Conservation (phyloP, 2,113 vertebrate species). For the Dipodomys spectabilis region DNA sequence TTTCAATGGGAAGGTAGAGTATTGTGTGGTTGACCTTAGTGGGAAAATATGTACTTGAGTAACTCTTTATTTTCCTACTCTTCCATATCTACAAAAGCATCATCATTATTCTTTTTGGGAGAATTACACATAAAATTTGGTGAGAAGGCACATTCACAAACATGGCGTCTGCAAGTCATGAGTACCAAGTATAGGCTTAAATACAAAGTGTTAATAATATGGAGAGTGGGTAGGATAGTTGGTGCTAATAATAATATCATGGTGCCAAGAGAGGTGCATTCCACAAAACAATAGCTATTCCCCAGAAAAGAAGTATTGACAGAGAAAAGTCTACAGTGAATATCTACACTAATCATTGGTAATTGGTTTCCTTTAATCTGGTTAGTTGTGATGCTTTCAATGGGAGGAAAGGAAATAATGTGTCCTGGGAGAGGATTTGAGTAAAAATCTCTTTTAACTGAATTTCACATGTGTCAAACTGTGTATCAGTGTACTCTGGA, state of each 20-base stretch:
- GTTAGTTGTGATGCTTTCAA: constrained; percentile 1
- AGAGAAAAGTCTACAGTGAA: not conserved
- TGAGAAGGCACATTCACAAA: not conserved
- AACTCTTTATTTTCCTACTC: not conserved
- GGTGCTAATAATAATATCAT: not conserved
- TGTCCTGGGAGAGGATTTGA: not conserved
- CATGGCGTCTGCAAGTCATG: not conserved
- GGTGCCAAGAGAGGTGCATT: not conserved
- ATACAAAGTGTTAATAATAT: not conserved
- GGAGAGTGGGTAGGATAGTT: not conserved
- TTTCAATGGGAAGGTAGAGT: not conserved
- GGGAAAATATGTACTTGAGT: not conserved
- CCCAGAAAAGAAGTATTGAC: not conserved
- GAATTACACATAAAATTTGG: not conserved
- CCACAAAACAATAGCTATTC: not conserved
- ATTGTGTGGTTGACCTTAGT: not conserved
- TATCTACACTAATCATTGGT: not conserved
- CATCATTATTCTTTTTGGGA: not conserved
- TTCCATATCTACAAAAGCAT: not conserved
- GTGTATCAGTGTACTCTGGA: not conserved
- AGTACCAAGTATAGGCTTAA: not conserved
- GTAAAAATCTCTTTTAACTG: not conserved
- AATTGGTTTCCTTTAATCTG: not conserved
- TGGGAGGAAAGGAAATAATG: not conserved
- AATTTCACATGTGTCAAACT: not conserved